Conservation (phyloP, 2,888 invertebrate genomes). For the Tinea pellionella region DNA sequence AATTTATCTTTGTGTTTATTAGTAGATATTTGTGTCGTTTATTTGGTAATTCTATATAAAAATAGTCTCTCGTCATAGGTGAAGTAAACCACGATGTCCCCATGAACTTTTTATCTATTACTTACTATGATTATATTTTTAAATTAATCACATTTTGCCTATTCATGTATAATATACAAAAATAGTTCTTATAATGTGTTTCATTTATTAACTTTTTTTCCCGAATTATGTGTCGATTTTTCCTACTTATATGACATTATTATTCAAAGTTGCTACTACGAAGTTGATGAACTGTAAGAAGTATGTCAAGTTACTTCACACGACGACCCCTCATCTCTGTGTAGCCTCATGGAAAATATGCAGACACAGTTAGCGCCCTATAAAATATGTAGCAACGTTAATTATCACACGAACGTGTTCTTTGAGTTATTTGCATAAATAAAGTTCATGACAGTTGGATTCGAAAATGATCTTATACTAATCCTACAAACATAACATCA, state of each 20-base stretch:
- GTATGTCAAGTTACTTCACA: not conserved
- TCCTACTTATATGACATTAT: no score
- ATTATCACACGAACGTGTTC: not conserved
- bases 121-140: conserved; percentile 56
- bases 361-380: not conserved
- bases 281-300: not conserved
- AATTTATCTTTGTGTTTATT: not conserved
- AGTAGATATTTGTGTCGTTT: conserved; percentile 13
- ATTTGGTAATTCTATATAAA: conserved; percentile 24
- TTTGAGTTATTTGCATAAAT: no score
- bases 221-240: not conserved
- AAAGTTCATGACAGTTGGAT: no score
- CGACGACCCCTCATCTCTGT: not conserved
- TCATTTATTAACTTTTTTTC: not conserved
- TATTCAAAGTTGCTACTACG: not conserved
- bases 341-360: not conserved
- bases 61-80: conserved; percentile 44
- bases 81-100: conserved; percentile 39
- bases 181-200: conserved; percentile 41
- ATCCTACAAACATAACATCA: no score
- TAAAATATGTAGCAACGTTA: not conserved
- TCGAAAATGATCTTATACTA: no score
- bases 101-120: conserved; percentile 42
- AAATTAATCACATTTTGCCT: conserved; percentile 66
- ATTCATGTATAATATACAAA: conserved; percentile 66